phyloP scores from a whole-genome alignment of 2,797 vertebrate genomes.

The Micromesistius poutassou region DNA sequence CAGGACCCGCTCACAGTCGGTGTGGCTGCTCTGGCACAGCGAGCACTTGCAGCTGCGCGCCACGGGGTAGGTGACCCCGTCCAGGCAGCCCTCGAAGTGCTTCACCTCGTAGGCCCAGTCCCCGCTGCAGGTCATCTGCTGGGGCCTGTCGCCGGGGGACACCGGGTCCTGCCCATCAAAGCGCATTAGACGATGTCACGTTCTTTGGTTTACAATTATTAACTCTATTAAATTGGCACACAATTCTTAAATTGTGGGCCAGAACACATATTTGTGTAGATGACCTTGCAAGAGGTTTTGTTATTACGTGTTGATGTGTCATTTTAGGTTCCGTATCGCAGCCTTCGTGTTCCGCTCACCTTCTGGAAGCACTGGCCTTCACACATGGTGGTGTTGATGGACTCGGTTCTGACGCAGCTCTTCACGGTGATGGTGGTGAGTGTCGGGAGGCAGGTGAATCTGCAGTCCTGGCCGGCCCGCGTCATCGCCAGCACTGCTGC shows the following conservation, averaged over 20 bases:
- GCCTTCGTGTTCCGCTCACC: constrained; percentile 60
- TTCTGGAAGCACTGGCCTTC: constrained; percentile 79
- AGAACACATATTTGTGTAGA: neutral
- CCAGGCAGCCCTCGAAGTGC: constrained; percentile 77
- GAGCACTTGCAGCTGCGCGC: constrained; percentile 82
- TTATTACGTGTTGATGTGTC: neutral
- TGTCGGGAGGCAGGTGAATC: constrained; percentile 71
- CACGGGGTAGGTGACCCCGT: constrained; percentile 78
- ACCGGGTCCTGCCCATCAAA: constrained; percentile 72
- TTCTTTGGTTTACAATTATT: no score
- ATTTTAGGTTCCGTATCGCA: neutral
- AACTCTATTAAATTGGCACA: no score
- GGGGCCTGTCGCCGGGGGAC: constrained; percentile 31
- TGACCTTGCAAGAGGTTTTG: neutral
- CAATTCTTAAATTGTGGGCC: neutral
- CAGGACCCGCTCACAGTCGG: constrained; percentile 76
- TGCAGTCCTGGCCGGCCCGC: constrained; percentile 69
- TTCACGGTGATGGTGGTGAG: constrained; percentile 80
- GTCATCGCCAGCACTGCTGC: constrained; percentile 73
- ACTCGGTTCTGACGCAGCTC: constrained; percentile 75
- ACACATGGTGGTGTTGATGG: constrained; percentile 81
- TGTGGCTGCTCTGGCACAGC: constrained; percentile 71
- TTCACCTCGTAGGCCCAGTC: constrained; percentile 80
- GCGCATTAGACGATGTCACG: neutral
- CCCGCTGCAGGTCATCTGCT: constrained; percentile 79